These are phyloP conservation scores for Alloscopus bannaensis DNA, from an alignment of 2,888 invertebrate genomes.

Conservation along the genomic window DNA sequence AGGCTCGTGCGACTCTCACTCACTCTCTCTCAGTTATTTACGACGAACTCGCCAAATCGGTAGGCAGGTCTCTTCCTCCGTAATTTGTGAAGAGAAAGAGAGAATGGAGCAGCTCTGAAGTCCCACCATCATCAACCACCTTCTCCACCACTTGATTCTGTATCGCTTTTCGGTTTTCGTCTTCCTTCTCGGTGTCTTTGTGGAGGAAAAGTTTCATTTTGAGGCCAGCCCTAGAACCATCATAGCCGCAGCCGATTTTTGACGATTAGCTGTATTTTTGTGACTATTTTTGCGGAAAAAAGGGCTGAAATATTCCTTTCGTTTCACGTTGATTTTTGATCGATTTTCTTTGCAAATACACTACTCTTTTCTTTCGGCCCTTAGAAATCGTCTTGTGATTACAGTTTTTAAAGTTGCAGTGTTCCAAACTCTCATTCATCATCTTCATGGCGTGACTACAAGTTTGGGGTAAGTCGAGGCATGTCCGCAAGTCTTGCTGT, in stretches of 20 bases:
- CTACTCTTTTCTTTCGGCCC: neutral
- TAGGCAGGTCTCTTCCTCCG: conserved; percentile 62
- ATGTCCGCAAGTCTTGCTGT: conserved; percentile 3
- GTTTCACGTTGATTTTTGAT: neutral
- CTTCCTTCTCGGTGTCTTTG: conserved; percentile 40
- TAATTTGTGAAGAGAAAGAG: conserved; percentile 60
- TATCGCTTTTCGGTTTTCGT: too few species aligned
- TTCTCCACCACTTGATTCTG: conserved; percentile 43
- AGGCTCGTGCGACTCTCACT: conserved; percentile 29
- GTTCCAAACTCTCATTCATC: neutral
- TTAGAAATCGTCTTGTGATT: neutral
- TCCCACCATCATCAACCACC: conserved; percentile 58
- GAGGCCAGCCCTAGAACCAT: too few species aligned
- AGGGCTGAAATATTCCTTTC: neutral
- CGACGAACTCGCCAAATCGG: neutral
- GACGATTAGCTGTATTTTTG: neutral
- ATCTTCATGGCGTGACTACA: conserved; percentile 43
- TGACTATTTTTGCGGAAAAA: neutral
- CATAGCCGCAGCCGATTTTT: too few species aligned
- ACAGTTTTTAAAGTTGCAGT: neutral
- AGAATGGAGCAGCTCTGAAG: conserved; percentile 26
- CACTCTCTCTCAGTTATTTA: conserved; percentile 6
- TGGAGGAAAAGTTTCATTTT: neutral
- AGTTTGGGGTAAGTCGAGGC: conserved; percentile 55
- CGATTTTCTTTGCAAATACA: neutral